These are phyloP conservation scores for Cephus cinctus DNA, from an alignment of 1,140 invertebrate species.

Conservation along the genomic window DNA sequence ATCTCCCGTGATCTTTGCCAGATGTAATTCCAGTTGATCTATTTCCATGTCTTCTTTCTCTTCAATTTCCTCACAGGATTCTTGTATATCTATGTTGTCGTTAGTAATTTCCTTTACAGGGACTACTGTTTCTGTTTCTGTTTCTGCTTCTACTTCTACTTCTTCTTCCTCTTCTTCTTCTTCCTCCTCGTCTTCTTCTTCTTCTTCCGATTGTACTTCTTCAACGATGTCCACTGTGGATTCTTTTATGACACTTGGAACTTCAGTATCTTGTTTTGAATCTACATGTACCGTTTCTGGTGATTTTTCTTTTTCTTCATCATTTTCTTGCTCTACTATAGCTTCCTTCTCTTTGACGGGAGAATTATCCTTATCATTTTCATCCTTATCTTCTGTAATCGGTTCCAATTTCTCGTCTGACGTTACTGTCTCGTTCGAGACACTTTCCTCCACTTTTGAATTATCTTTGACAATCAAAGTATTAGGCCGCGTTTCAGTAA, in stretches of 20 bases:
- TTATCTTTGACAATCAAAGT: no score
- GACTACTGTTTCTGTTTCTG: conserved; percentile 19
- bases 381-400: no score
- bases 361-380: no score
- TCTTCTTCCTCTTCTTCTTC: conserved; percentile 30
- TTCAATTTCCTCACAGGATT: conserved; percentile 5
- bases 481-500: conserved; percentile 24
- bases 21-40: conserved; percentile 32
- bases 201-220: conserved; percentile 9
- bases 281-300: conserved; percentile 19
- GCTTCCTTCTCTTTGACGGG: conserved; percentile 42
- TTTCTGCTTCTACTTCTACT: conserved; percentile 19
- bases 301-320: conserved; percentile 21
- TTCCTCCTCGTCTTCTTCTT: conserved; percentile 30
- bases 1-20: conserved; percentile 38
- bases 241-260: conserved; percentile 12
- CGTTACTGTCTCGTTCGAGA: conserved; percentile 31
- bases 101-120: conserved; percentile 14
- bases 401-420: conserved; percentile 47
- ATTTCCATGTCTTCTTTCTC: conserved; percentile 23
- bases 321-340: conserved; percentile 29
- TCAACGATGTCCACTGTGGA: conserved; percentile 10
- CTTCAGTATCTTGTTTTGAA: no score
- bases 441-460: conserved; percentile 14
- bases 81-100: neutral